These are phyloP conservation scores for Leistus spinibarbis DNA, from an alignment of 2,888 invertebrate species.

Conservation along the genomic window DNA sequence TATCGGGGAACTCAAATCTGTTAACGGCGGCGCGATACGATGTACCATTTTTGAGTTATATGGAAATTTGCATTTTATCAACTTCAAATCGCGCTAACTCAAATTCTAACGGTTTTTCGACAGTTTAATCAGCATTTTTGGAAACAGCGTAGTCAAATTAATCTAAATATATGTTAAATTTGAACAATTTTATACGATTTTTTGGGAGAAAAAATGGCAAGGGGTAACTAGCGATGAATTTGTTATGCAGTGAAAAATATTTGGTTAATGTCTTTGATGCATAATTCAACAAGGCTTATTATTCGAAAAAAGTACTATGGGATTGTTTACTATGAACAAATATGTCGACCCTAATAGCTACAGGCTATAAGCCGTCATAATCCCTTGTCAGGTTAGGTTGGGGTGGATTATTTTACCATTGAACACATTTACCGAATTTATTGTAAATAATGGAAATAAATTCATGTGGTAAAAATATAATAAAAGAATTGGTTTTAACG, in stretches of 20 bases:
- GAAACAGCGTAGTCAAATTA: too few species aligned
- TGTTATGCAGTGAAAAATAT: slow-evolving; percentile 21
- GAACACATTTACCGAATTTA: slow-evolving; percentile 27
- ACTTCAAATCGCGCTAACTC: too few species aligned
- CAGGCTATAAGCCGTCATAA: slow-evolving; percentile 50
- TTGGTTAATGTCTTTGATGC: slow-evolving; percentile 30
- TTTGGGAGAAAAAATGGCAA: too few species aligned
- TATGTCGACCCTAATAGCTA: slow-evolving; percentile 41
- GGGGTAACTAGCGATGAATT: background rate
- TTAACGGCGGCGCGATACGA: too few species aligned
- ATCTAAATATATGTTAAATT: too few species aligned
- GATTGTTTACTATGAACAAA: slow-evolving; percentile 30
- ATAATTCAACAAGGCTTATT: slow-evolving; percentile 38
- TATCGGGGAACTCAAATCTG: too few species aligned
- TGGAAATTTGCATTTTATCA: too few species aligned
- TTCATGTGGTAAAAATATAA: background rate
- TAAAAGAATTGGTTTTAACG: slow-evolving; percentile 1
- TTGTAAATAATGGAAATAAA: background rate
- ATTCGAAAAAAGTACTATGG: background rate
- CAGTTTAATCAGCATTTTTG: too few species aligned
- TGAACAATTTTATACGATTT: too few species aligned
- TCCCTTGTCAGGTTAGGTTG: slow-evolving; percentile 47
- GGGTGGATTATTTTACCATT: slow-evolving; percentile 44
- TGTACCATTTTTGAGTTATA: too few species aligned
- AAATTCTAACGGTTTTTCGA: too few species aligned